phyloP scores from a whole-genome alignment of 2,888 invertebrate species.

The Ectemnius lituratus region DNA sequence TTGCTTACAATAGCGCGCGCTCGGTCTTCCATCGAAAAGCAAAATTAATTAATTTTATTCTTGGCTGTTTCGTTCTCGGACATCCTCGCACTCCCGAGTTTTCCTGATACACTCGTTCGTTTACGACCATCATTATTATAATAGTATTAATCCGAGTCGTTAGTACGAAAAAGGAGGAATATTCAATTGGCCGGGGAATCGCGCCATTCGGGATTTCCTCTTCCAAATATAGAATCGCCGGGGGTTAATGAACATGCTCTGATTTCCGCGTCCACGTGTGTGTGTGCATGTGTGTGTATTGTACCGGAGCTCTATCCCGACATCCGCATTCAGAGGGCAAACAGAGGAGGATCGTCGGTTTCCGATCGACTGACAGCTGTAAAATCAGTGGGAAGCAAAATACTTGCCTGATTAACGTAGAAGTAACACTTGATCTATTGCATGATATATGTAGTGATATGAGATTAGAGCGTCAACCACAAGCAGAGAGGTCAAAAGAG shows the following conservation, averaged over 20 bases:
- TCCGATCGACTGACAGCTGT: neutral
- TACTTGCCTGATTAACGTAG: neutral
- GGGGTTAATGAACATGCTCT: no score
- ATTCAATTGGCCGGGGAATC: no score
- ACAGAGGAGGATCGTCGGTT: neutral
- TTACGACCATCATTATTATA: no score
- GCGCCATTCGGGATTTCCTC: no score
- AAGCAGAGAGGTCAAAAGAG: conserved; percentile 32
- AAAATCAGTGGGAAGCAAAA: neutral
- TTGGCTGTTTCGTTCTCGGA: neutral
- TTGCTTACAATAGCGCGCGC: neutral
- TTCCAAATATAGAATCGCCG: no score
- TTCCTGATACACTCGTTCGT: no score
- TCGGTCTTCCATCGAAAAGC: neutral
- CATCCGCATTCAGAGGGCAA: neutral
- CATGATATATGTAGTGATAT: conserved; percentile 7
- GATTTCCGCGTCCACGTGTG: no score
- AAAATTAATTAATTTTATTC: conserved; percentile 6
- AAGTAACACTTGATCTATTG: neutral
- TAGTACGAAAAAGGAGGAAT: no score
- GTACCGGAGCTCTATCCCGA: no score
- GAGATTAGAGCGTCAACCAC: conserved; percentile 15
- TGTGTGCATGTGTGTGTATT: no score
- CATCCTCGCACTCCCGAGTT: neutral
- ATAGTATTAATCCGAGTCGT: no score